A percentile compares a stretch with the other conserved stretches of the same genome.
phyloP scores from a whole-genome alignment of 2,113 vertebrate genomes.

The Hydrochoerus hydrochaeris region DNA sequence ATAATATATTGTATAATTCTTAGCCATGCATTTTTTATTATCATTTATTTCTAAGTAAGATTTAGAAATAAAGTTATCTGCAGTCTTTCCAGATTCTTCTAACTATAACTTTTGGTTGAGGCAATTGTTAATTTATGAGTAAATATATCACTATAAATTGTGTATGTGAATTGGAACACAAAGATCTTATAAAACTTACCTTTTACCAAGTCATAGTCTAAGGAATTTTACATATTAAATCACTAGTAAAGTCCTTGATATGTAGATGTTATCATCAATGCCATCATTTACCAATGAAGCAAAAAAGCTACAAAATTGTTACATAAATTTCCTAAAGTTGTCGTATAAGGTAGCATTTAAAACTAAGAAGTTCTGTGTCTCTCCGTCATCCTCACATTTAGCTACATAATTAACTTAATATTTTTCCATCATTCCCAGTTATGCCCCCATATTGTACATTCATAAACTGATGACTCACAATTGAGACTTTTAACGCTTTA shows the following conservation, averaged over 20 bases:
- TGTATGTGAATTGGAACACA: background rate
- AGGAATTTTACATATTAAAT: background rate
- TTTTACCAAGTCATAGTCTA: background rate
- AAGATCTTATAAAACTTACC: background rate
- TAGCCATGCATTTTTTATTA: background rate
- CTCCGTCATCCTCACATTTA: background rate
- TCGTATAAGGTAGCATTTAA: background rate
- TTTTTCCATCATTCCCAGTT: background rate
- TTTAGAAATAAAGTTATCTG: background rate
- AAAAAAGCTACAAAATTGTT: background rate
- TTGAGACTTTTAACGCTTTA: background rate
- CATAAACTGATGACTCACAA: background rate
- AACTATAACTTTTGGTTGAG: background rate
- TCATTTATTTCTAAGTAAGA: conserved; percentile 8
- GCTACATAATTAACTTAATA: background rate
- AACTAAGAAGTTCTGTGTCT: background rate
- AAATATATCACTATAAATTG: background rate
- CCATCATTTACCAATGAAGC: background rate
- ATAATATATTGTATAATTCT: background rate
- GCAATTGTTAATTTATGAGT: background rate
- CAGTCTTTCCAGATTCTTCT: background rate
- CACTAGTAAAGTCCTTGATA: background rate
- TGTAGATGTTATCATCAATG: background rate
- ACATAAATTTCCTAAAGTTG: background rate
- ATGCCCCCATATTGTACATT: background rate